A percentile compares a stretch with the other conserved stretches of the same genome.
Conservation (phyloP, 2,888 invertebrate species). For the Xylota sylvarum region DNA sequence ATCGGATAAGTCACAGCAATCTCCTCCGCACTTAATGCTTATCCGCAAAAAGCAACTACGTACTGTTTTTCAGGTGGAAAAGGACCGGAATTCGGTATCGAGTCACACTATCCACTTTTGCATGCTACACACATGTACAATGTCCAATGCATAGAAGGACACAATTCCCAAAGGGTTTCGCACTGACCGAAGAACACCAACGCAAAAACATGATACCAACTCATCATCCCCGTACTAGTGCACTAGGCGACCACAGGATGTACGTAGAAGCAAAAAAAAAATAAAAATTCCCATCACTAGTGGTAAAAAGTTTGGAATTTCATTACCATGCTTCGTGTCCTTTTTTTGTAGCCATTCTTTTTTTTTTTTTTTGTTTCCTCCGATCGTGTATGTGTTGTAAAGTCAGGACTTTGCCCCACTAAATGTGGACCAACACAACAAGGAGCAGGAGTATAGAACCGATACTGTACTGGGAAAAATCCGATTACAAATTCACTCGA, state of each 20-base stretch:
- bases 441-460: constrained; percentile 2
- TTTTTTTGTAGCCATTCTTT: constrained; percentile 18
- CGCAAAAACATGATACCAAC: constrained; percentile 63
- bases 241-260: constrained; percentile 41
- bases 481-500: constrained; percentile 73
- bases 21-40: constrained; percentile 42
- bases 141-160: not conserved
- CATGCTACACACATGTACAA: constrained; percentile 44
- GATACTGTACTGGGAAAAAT: constrained; percentile 37
- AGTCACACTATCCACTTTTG: constrained; percentile 68
- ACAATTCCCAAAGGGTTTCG: constrained; percentile 25
- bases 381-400: not conserved
- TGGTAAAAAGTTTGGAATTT: constrained; percentile 68
- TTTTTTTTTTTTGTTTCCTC: constrained; percentile 3
- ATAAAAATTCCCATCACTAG: constrained; percentile 8
- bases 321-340: constrained; percentile 51
- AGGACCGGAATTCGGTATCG: constrained; percentile 50
- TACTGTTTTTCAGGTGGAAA: constrained; percentile 43
- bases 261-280: constrained; percentile 1
- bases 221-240: constrained; percentile 46
- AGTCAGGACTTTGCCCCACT: constrained; percentile 38
- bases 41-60: constrained; percentile 20
- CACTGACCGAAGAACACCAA: constrained; percentile 43
- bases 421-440: constrained; percentile 46
- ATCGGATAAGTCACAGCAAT: constrained; percentile 65